phyloP scores from a whole-genome alignment of 2,113 vertebrate species.

The Henicopernis longicauda region DNA sequence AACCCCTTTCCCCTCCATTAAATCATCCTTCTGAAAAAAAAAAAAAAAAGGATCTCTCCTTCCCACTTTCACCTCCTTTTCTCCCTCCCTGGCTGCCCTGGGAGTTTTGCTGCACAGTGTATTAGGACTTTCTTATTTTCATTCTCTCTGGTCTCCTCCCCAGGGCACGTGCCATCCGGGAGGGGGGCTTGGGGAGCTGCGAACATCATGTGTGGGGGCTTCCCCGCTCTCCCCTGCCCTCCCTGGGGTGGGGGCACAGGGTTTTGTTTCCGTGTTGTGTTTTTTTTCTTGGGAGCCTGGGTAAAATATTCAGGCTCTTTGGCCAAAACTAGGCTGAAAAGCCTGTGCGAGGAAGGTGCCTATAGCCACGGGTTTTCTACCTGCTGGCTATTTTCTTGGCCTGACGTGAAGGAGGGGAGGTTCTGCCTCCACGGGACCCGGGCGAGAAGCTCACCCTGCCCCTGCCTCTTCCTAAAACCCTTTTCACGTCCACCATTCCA shows the following conservation, averaged over 20 bases:
- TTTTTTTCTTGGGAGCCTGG: not conserved
- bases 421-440: accelerated
- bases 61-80: not conserved
- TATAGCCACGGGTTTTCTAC: not conserved
- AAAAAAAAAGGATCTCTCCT: not conserved
- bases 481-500: not conserved
- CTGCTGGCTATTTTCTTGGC: not conserved
- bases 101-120: not conserved
- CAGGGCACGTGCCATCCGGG: not conserved
- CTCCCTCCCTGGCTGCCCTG: not conserved
- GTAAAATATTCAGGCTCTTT: not conserved
- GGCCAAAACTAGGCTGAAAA: not conserved
- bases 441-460: not conserved
- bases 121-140: not conserved
- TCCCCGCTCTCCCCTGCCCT: not conserved
- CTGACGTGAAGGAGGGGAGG: not conserved
- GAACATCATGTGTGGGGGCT: not conserved
- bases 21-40: not conserved
- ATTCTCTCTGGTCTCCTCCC: not conserved
- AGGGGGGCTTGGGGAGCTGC: not conserved
- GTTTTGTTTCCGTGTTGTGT: not conserved
- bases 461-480: not conserved
- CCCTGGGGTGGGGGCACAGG: accelerated
- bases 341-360: not conserved
- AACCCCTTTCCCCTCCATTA: not conserved